Percentiles rank a stretch among this genome's conserved stretches.
Evolutionary conservation across 2,888 invertebrate species (phyloP).

Genomic region (Macaria liturata): DNA sequence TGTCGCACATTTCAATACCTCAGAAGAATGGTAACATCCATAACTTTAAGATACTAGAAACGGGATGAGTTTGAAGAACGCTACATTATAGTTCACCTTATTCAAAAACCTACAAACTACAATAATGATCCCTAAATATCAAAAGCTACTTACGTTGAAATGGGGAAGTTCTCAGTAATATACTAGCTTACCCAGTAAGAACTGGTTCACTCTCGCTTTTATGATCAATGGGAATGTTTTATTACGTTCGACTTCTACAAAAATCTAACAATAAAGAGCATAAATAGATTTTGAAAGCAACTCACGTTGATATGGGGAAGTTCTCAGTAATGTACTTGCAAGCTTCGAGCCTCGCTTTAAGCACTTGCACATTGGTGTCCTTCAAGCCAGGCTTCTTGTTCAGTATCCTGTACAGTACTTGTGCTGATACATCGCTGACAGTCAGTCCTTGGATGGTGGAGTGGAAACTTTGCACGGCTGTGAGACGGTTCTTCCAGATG

Average conservation of each 20-base stretch:
- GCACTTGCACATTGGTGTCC: conserved; percentile 96
- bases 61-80: too few relatives aligned
- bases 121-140: too few relatives aligned
- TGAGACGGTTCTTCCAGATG: conserved; percentile 93
- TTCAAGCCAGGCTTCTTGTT: conserved; percentile 93
- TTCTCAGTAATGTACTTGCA: conserved; percentile 91
- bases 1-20: too few relatives aligned
- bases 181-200: too few relatives aligned
- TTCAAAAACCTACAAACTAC: too few relatives aligned
- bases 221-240: too few relatives aligned
- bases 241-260: too few relatives aligned
- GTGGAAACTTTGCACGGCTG: conserved; percentile 88
- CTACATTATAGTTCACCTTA: too few relatives aligned
- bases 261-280: too few relatives aligned
- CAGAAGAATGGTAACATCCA: too few relatives aligned
- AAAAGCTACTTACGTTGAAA: conserved; percentile 83
- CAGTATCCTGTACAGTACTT: conserved; percentile 88
- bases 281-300: conserved; percentile 24
- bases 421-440: conserved; percentile 86
- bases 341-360: conserved; percentile 91
- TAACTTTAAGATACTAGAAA: too few relatives aligned
- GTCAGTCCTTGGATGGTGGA: conserved; percentile 85
- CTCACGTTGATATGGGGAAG: conserved; percentile 86
- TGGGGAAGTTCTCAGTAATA: conserved; percentile 89
- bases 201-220: too few relatives aligned